Percentiles rank a stretch among this genome's conserved stretches.
Evolutionary conservation across 2,797 vertebrate species (phyloP).

Genomic region (Acrossocheilus fasciatus): DNA sequence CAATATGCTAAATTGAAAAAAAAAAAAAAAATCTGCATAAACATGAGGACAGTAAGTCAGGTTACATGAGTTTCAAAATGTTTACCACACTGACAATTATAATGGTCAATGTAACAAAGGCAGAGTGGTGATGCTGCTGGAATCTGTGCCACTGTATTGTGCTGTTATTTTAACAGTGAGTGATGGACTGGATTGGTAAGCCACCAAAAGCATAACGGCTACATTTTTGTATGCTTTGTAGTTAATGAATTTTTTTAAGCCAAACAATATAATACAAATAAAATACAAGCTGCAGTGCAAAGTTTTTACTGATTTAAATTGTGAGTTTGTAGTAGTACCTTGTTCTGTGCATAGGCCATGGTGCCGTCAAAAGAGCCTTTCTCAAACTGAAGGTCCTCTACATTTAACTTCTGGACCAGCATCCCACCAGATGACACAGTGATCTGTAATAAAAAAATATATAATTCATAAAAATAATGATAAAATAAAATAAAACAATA

Average conservation of each 20-base stretch:
- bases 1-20: too few species aligned
- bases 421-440: conserved; percentile 89
- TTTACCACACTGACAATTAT: neutral
- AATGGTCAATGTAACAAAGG: neutral
- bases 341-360: conserved; percentile 87
- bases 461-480: too few species aligned
- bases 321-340: conserved; percentile 71
- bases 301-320: neutral
- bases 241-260: neutral
- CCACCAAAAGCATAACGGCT: neutral
- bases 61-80: neutral
- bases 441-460: conserved; percentile 68
- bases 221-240: too few species aligned
- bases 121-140: conserved; percentile 8
- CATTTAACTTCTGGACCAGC: conserved; percentile 86
- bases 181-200: neutral
- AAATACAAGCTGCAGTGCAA: neutral
- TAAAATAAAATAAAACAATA: neutral
- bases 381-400: conserved; percentile 83
- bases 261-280: neutral
- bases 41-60: neutral
- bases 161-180: neutral
- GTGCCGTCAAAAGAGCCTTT: conserved; percentile 82
- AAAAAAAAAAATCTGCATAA: neutral
- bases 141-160: conserved; percentile 4